Evolutionary conservation across 2,113 vertebrate species (phyloP), one percentile per base, ranked within the genome.

Genomic region (Orcinus orca): DNA sequence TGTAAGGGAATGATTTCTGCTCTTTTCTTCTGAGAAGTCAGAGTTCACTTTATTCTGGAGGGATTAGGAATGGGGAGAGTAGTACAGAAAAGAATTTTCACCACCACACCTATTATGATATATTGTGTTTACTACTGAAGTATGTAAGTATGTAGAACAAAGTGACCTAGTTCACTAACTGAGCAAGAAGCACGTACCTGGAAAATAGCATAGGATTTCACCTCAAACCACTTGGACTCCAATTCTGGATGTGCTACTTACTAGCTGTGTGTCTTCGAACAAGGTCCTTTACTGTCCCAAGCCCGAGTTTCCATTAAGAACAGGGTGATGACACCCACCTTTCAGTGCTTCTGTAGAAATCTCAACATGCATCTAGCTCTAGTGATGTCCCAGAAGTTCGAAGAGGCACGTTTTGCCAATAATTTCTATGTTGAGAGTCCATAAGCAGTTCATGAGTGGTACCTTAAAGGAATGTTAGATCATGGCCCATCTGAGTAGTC

Each of bases 291-390:
- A 58, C 12, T 53, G 6, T 67, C 20, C 29, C 6, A 62, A 74
- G 26, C 36, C 55, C 88, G 55, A 44, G 11, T 89, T 96, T 97
- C 41, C 33, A 33, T 31, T 73, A 97, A 87, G 53, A 68, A 84
- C 29, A 15, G 18, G 26, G 10, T 55, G 12, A 44, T 50, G 26
- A 74, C 60, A 9, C 29, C 21, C 44, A 58, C 26, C 12, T 76
- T 12, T 53, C 5, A 14, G 6, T 68, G 55, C 47, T 63, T 93
- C 14, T 20, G 20, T 33, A 62, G 31, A 92, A 55, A 74, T 44
- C 7, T 20, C 33, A 87, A 41, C 41, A 15, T 55, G 2, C 1
- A 2, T 79, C 53, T 73, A 60, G 31, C 36, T 55, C 67, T 76
- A 82, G 17, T 44, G 65, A 53, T 83, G 38, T 74, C 29, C 53